Base-by-base conservation (phyloP, 2,113 vertebrate species). In the Nycticryphes semicollaris region DNA sequence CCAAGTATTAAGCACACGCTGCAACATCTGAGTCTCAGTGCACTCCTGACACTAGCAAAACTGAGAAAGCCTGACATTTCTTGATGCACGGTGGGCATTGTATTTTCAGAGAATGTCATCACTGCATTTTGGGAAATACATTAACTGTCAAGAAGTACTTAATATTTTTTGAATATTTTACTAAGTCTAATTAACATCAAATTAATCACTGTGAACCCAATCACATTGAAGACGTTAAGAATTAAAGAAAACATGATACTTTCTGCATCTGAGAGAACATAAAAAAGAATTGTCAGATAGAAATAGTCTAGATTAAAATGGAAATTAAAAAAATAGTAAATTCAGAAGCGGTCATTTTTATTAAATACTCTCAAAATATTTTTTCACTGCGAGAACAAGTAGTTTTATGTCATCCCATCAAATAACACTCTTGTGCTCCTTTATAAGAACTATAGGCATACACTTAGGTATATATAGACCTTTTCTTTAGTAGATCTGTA, bases 381-480 rank as follows among this genome's bases (percentile, higher is more conserved):
- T 78, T 73, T 88, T 54, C 6, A 3, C 6, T 60, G 3, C 39
- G 39, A 89, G 25, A 64, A 48, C 3, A 47, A 35, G 20, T 33
- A 25, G 3, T 43, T 81, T 43, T 39, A 48, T 35, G 47, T 3
- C 31, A 43, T 59, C 15, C 66, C 8, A 66, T 13, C 1, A 78
- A 93, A 70, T 28, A 62, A 62, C 3, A 60, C 1, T 17, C 6
- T 63, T 57, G 20, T 0, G 0, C 2, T 3, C 0, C 12, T 77
- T 77, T 62, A 19, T 16, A 31, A 69, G 12, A 91, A 63, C 48
- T 24, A 9, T 33, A 18, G 3, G 3, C 13, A 25, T 41, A 62
- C 39, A 45, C 31, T 57, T 67, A 57, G 3, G 48, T 21, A 39
- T 13, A 7, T 5, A 56, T 14, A 12, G 12, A 67, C 2, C 4